Percentiles rank a stretch among this genome's conserved stretches.
Conservation (phyloP, 2,113 vertebrate genomes). For the Malurus alboscapulatus region DNA sequence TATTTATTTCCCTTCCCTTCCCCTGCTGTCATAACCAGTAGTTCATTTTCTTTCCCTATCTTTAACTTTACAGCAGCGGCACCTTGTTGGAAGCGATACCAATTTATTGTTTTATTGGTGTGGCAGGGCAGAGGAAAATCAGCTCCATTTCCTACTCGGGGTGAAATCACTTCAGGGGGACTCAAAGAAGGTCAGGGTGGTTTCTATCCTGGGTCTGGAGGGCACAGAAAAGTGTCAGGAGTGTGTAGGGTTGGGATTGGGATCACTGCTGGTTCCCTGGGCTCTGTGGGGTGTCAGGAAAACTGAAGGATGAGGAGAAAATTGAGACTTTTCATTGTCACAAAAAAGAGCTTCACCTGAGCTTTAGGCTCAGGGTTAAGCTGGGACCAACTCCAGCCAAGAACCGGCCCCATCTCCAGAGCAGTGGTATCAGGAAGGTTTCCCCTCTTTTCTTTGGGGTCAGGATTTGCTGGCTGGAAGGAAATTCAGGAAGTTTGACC, state of each 20-base stretch:
- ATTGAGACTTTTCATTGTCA: fast-evolving
- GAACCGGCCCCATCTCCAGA: neutral
- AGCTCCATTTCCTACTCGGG: neutral
- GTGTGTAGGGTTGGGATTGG: neutral
- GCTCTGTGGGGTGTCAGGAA: fast-evolving
- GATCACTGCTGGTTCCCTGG: neutral
- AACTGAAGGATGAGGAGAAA: neutral
- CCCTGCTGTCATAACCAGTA: conserved; percentile 40
- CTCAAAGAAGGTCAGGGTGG: fast-evolving
- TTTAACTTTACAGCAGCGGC: neutral
- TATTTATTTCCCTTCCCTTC: neutral
- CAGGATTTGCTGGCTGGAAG: fast-evolving
- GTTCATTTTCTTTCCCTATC: conserved; percentile 23
- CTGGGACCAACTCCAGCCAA: neutral
- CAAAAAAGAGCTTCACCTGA: neutral
- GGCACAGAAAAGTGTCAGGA: neutral
- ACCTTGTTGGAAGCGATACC: conserved; percentile 2
- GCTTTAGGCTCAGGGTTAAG: neutral
- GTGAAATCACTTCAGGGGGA: neutral
- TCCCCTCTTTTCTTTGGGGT: neutral
- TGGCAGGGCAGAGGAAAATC: neutral
- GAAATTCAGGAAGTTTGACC: neutral
- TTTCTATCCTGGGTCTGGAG: neutral
- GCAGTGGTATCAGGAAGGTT: fast-evolving
- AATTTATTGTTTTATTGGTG: conserved; percentile 27